Evolutionary conservation across 2,888 invertebrate species (phyloP).

Genomic region (Sepiola atlantica): DNA sequence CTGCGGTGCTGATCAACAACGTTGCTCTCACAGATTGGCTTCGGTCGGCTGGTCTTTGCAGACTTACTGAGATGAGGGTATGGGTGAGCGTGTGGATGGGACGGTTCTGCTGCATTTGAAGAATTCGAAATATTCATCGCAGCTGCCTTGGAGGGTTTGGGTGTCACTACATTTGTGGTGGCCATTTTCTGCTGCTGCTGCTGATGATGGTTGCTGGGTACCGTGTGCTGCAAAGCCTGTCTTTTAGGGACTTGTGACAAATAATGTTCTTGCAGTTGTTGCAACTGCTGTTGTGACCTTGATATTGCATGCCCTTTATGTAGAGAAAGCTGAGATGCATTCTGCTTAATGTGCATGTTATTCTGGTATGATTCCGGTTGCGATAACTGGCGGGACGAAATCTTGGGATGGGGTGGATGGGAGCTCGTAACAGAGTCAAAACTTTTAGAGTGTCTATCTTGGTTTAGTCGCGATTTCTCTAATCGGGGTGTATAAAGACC

Average conservation of each 20-base stretch:
- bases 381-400: background rate
- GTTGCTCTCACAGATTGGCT: constrained; percentile 13
- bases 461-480: constrained; percentile 24
- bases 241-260: background rate
- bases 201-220: background rate
- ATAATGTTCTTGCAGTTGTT: background rate
- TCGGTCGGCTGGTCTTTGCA: background rate
- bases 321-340: background rate
- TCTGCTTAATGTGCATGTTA: background rate
- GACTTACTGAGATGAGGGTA: background rate
- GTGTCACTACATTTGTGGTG: background rate
- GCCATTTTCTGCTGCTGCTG: constrained; percentile 19
- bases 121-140: background rate
- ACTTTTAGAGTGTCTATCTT: constrained; percentile 23
- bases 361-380: background rate
- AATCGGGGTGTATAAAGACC: constrained; percentile 35
- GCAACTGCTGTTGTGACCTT: background rate
- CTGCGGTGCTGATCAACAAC: constrained; percentile 38
- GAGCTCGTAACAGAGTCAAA: constrained; percentile 39
- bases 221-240: background rate
- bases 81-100: background rate
- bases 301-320: background rate
- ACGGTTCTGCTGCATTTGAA: background rate
- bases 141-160: background rate
- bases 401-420: background rate